Evolutionary conservation across 92 coral and sea anemone genomes (phyloP), one percentile per base, ranked within the genome.

Genomic region (Epizoanthus fatuus): DNA sequence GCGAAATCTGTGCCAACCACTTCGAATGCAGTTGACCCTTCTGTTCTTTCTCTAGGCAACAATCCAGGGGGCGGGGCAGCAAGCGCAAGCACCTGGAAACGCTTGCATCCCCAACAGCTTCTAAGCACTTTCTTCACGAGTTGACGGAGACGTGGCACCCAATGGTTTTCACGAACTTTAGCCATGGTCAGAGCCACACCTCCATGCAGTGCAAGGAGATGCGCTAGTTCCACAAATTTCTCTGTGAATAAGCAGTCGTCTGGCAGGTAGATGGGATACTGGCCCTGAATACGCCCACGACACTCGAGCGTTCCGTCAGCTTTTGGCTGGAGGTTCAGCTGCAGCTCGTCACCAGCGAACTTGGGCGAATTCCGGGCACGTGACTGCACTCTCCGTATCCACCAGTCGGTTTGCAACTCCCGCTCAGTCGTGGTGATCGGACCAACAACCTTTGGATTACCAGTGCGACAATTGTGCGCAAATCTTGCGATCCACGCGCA

Each of bases 261-360:
- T 10, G 93, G 90, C 42, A 90, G 59, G 87, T 75, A 90, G 52
- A 67, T 63, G 1, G 88, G 88, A 20, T 86, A 81, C 22, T 52
- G 85, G 3, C 87, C 90, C 57, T 90, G 81, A 49, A 81, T 75
- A 6, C 90, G 69, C 63, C 93, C 93, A 2, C 85, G 88, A 44
- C 90, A 81, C 82, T 86, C 90, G 12, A 90, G 85, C 39, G 81
- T 37, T 51, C 83, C 84, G 63, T 90, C 75, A 11, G 57, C 69
- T 42, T 90, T 90, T 5, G 81, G 67, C 75, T 86, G 93, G 4
- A 90, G 81, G 12, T 75, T 75, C 81, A 75, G 40, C 38, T 53
- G 81, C 32, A 38, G 81, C 74, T 75, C 69, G 7, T 44, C 76
- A 32, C 4, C 69, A 10, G 29, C 73, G 22, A 45, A 75, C 13